Conservation (phyloP, 2,888 invertebrate species). For the Eurytoma californica region DNA sequence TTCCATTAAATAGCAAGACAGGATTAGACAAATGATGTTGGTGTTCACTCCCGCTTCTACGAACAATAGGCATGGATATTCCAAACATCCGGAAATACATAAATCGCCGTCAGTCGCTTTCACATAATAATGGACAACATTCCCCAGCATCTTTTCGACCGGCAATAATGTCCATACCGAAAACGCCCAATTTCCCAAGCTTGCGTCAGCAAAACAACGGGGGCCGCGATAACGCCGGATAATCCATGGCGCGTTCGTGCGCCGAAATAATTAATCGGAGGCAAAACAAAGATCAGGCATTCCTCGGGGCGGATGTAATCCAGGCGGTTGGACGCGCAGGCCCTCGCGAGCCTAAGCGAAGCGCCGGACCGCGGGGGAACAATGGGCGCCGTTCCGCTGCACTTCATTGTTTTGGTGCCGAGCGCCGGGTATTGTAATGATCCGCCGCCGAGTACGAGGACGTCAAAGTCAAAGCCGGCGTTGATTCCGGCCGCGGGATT, state of each 20-base stretch:
- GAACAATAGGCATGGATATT: no score
- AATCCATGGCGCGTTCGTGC: background rate
- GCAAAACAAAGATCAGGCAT: conserved; percentile 36
- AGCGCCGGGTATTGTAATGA: conserved; percentile 35
- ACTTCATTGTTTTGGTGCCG: conserved; percentile 43
- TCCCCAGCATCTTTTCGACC: no score
- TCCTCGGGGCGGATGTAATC: conserved; percentile 17
- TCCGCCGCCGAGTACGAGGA: conserved; percentile 4
- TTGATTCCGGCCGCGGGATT: conserved; percentile 26
- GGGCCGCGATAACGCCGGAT: conserved; percentile 6
- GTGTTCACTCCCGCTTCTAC: no score
- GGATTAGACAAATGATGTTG: no score
- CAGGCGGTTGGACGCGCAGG: background rate
- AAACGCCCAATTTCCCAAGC: no score
- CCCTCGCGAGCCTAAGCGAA: no score
- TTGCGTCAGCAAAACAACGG: no score
- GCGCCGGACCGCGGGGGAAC: conserved; percentile 12
- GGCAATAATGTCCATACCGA: no score
- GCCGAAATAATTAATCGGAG: conserved; percentile 37
- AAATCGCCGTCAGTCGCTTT: no score
- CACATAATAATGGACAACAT: no score
- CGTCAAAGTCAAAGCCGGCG: conserved; percentile 47
- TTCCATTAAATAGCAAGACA: no score
- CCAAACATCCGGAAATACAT: no score
- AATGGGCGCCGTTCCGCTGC: conserved; percentile 33